Base-by-base conservation (phyloP, 2,113 vertebrate species). In the Peromyscus maniculatus region DNA sequence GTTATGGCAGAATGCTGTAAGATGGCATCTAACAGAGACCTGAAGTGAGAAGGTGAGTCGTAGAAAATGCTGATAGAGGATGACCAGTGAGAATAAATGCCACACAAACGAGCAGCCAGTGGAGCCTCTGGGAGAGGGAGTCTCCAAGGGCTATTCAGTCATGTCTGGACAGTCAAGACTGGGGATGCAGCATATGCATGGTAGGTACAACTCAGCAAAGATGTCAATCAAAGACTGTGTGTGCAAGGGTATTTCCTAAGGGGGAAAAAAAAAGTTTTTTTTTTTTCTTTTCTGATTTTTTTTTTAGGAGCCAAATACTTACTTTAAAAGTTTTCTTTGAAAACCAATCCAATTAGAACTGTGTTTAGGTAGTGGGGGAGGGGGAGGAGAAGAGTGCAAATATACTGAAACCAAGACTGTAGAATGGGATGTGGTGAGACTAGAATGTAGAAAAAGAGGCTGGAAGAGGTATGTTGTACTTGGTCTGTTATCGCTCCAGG, bases 401-500 rank as follows among this genome's bases (percentile, higher is more conserved):
- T 36, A 52, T 43, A 33, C 28, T 52, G 36, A 96, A 91, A 95
- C 43, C 33, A 94, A 82, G 55, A 88, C 52, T 74, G 22, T 82
- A 39, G 57, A 94, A 67, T 1, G 82, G 31, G 7, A 0, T 9
- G 19, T 2, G 9, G 57, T 36, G 82, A 89, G 33, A 88, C 17
- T 1, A 39, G 39, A 79, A 89, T 7, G 2, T 3, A 7, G 4
- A 43, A 62, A n/a, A 62, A 12, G 59, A 71, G 62, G 19, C 75
- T 87, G 19, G 9, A 91, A 95, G 19, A 52, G 31, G 43, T n/a
- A 24, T 28, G 19, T 21, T 95, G 83, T 91, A 24, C 89, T 87
- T 11, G n/a, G 74, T 72, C 39, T 79, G 52, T 26, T n/a, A 8
- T n/a, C 74, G 92, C 39, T 97, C 87, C 96, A 93, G 62, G 90